phyloP scores from a whole-genome alignment of 2,888 invertebrate genomes.

The Helobdella robusta region DNA sequence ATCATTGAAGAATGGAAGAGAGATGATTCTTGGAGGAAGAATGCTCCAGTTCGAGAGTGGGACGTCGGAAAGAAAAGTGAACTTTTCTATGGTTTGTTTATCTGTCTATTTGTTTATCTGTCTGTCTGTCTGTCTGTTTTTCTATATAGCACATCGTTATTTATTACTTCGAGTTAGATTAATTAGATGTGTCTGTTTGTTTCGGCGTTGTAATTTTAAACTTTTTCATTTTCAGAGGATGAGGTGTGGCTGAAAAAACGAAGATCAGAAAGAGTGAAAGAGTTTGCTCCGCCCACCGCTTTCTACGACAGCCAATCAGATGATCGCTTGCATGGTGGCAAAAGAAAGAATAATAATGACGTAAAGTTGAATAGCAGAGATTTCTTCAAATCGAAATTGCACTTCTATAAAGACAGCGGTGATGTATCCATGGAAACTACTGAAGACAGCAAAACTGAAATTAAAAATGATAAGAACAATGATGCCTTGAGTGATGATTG shows the following conservation, averaged over 20 bases:
- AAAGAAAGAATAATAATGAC: background rate
- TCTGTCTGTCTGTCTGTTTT: background rate
- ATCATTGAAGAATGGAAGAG: conserved; percentile 18
- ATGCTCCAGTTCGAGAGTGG: conserved; percentile 33
- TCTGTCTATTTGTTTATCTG: background rate
- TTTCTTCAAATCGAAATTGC: no score
- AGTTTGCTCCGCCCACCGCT: conserved; percentile 32
- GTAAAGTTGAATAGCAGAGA: background rate
- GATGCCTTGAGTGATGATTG: no score
- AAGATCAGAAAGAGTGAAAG: conserved; percentile 28
- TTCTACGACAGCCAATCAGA: conserved; percentile 23
- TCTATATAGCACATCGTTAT: background rate
- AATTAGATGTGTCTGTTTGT: background rate
- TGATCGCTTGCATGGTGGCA: background rate
- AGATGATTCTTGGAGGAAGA: conserved; percentile 30
- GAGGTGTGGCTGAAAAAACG: conserved; percentile 27
- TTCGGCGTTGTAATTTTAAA: background rate
- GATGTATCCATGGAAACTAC: no score
- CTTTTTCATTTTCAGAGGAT: conserved; percentile 15
- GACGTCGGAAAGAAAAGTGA: conserved; percentile 31
- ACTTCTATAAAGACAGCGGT: no score
- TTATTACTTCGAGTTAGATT: background rate
- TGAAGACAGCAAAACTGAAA: no score
- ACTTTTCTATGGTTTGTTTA: background rate
- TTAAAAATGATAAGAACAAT: no score